Base-by-base conservation (phyloP, 1,140 invertebrate species). In the Micrasema minimum region DNA sequence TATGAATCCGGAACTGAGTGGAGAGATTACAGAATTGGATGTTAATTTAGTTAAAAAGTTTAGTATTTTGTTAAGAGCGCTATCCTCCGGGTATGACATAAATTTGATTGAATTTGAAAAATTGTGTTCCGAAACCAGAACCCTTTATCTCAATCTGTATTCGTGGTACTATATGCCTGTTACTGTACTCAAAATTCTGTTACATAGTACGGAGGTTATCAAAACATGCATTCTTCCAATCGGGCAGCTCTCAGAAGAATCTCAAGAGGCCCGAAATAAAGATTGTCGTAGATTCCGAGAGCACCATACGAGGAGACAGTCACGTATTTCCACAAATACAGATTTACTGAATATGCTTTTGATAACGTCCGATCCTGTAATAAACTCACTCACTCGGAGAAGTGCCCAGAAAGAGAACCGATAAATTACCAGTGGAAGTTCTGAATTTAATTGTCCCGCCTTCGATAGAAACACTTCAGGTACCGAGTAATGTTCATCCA, bases 221-320 rank as follows among this genome's bases (percentile, higher is more conserved):
- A 43, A 66, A 64, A 46, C 31, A 6, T 35, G 37, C 12, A 46
- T 70, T n/a, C 48, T 71, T 12, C 43, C 82, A 77, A 79, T 81
- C 41, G 80, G 77, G 73, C 73, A 79, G 38, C 64, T 80, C 12
- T 78, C 77, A 16, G 77, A 81, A 77, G 75, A 81, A 67, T 77
- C 78, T 37, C 72, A 76, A 67, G 78, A 80, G 53, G 70, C 79
- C 37, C 7, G 72, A 7, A 78, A 80, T 71, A 82, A 80, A 69
- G 69, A 79, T 26, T 76, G 76, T 16, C 73, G 74, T 66, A 71
- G 51, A 48, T 79, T 69, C 72, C 45, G 77, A 35, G 59, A 75
- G 64, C 43, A 75, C 22, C 69, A 77, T 73, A 66, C 77, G 4
- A 62, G 76, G 46, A 80, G 77, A 35, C n/a, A 6, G 20, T 37